A percentile compares a stretch with the other conserved stretches of the same genome.
Conservation (phyloP, 2,888 invertebrate genomes). For the Arrhopalites spinosus region DNA sequence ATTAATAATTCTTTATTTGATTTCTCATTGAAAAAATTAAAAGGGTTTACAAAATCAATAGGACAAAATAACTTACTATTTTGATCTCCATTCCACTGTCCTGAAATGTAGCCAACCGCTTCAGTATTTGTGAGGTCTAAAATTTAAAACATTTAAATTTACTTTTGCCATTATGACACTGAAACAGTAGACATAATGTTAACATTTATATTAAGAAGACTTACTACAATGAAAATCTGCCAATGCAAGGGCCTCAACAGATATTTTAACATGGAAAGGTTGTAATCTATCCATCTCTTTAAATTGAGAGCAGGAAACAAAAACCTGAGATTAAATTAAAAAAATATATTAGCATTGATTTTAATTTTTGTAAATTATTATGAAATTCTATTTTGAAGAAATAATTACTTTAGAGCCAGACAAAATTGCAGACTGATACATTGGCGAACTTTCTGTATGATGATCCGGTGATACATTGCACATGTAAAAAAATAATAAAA, state of each 20-base stretch:
- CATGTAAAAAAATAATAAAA: too few relatives aligned
- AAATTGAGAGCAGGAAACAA: constrained; percentile 55
- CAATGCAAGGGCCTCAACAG: constrained; percentile 69
- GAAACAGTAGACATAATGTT: too few relatives aligned
- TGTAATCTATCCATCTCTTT: constrained; percentile 66
- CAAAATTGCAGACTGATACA: constrained; percentile 46
- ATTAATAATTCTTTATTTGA: background rate
- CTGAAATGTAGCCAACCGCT: constrained; percentile 94
- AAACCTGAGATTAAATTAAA: constrained; percentile 42
- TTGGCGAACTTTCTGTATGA: constrained; percentile 2
- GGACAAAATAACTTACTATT: constrained; percentile 72
- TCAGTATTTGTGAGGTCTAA: constrained; percentile 77
- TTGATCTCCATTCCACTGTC: constrained; percentile 90
- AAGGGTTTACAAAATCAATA: background rate
- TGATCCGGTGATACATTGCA: too few relatives aligned
- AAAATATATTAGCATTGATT: background rate
- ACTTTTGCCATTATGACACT: too few relatives aligned
- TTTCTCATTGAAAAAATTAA: too few relatives aligned
- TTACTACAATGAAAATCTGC: constrained; percentile 85
- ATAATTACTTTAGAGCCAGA: constrained; percentile 54
- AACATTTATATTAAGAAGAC: too few relatives aligned
- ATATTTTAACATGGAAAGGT: constrained; percentile 85
- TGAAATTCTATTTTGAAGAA: background rate
- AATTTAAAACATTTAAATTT: too few relatives aligned
- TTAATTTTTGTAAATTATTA: background rate